Evolutionary conservation across 2,888 invertebrate species (phyloP).

Genomic region (Ditylenchus weischeri): DNA sequence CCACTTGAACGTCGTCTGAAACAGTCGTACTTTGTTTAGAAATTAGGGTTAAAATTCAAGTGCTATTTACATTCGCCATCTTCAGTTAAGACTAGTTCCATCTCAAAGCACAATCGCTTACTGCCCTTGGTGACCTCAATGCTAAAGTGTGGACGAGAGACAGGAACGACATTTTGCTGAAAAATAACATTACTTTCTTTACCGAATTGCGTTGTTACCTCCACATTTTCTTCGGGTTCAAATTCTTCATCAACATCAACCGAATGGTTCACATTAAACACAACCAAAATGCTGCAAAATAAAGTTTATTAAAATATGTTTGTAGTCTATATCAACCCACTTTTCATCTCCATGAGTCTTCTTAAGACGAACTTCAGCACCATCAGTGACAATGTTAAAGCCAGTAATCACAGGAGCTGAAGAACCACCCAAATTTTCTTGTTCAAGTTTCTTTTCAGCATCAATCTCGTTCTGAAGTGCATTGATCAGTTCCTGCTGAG

Average conservation of each 20-base stretch:
- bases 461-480: slow-evolving; percentile 89
- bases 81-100: slow-evolving; percentile 50
- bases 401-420: slow-evolving; percentile 73
- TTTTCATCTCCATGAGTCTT: slow-evolving; percentile 67
- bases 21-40: background rate
- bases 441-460: slow-evolving; percentile 69
- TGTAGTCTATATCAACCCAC: slow-evolving; percentile 43
- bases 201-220: too few species aligned
- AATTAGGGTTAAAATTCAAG: background rate
- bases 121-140: slow-evolving; percentile 78
- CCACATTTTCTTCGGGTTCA: slow-evolving; percentile 34
- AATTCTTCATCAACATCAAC: slow-evolving; percentile 74
- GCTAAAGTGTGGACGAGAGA: slow-evolving; percentile 85
- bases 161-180: slow-evolving; percentile 44
- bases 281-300: slow-evolving; percentile 70
- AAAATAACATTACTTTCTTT: too few species aligned
- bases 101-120: slow-evolving; percentile 61
- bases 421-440: slow-evolving; percentile 46
- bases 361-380: slow-evolving; percentile 78
- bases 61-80: slow-evolving; percentile 57
- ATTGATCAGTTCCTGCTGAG: slow-evolving; percentile 69
- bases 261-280: slow-evolving; percentile 89
- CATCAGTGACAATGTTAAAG: slow-evolving; percentile 75
- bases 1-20: slow-evolving; percentile 87
- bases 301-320: too few species aligned